Conservation (phyloP, 2,797 vertebrate genomes). For the Galagoides demidoff region DNA sequence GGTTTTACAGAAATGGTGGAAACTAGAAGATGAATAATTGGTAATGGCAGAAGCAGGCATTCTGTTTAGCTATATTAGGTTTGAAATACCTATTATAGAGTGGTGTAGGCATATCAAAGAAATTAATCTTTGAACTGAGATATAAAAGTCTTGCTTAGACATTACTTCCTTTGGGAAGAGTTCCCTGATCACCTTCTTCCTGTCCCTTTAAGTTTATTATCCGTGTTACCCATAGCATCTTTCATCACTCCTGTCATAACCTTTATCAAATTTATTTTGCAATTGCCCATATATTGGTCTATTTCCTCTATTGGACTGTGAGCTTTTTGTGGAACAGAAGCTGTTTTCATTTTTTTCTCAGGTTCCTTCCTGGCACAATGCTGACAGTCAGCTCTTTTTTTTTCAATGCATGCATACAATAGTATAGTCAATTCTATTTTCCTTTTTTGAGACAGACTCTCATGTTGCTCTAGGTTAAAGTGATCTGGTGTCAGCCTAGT, state of each 20-base stretch:
- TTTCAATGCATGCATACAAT: not conserved
- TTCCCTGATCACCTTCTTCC: not conserved
- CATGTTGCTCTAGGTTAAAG: too few species aligned
- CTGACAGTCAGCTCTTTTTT: conserved; percentile 30
- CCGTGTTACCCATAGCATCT: not conserved
- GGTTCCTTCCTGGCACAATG: not conserved
- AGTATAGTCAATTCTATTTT: not conserved
- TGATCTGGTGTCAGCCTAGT: too few species aligned
- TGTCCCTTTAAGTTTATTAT: not conserved
- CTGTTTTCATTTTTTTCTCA: not conserved
- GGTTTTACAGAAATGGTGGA: not conserved
- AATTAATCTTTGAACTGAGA: conserved; percentile 20
- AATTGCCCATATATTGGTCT: conserved; percentile 11
- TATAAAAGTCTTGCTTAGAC: not conserved
- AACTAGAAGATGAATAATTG: not conserved
- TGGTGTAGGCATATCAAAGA: not conserved
- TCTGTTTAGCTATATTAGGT: conserved; percentile 15
- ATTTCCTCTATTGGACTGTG: not conserved
- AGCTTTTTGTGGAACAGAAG: conserved; percentile 24
- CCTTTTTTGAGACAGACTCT: too few species aligned
- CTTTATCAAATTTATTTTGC: not conserved
- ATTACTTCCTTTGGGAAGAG: not conserved
- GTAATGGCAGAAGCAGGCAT: not conserved
- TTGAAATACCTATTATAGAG: conserved; percentile 8
- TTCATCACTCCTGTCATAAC: not conserved